These are phyloP conservation scores for Leptothorax acervorum DNA, from an alignment of 2,888 invertebrate genomes.

Conservation along the genomic window DNA sequence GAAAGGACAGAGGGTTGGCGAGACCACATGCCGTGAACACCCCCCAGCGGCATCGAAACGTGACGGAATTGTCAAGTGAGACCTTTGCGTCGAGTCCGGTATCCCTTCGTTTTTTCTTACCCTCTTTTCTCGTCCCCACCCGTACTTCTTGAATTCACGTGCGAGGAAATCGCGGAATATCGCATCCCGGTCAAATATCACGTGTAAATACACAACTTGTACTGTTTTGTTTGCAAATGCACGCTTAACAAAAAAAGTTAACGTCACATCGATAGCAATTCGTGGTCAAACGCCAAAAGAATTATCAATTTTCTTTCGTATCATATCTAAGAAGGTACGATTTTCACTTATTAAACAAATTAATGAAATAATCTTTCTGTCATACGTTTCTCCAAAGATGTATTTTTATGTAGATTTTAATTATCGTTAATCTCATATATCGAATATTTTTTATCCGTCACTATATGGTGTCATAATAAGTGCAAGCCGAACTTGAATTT, in stretches of 20 bases:
- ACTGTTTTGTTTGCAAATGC: background rate
- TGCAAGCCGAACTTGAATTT: too few species aligned
- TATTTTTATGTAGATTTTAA: background rate
- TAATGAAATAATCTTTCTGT: background rate
- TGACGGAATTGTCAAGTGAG: constrained; percentile 77
- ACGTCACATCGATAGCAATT: background rate
- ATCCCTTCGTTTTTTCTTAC: constrained; percentile 38
- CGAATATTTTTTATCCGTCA: background rate
- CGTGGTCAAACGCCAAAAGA: background rate
- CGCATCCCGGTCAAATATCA: constrained; percentile 18
- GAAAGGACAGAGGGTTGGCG: constrained; percentile 71
- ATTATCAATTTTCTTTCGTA: background rate
- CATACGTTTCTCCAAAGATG: background rate
- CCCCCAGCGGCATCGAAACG: constrained; percentile 78
- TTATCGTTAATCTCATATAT: background rate
- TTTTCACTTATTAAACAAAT: background rate
- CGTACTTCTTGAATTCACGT: constrained; percentile 39
- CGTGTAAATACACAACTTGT: constrained; percentile 7
- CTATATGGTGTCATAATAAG: background rate
- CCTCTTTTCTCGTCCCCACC: background rate
- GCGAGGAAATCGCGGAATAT: constrained; percentile 24
- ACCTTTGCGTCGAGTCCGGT: constrained; percentile 39
- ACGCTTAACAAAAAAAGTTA: background rate
- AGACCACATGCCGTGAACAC: constrained; percentile 82
- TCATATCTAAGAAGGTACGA: background rate